These are phyloP conservation scores for Chrysocyon brachyurus DNA, from an alignment of 2,797 vertebrate species.

Conservation along the genomic window DNA sequence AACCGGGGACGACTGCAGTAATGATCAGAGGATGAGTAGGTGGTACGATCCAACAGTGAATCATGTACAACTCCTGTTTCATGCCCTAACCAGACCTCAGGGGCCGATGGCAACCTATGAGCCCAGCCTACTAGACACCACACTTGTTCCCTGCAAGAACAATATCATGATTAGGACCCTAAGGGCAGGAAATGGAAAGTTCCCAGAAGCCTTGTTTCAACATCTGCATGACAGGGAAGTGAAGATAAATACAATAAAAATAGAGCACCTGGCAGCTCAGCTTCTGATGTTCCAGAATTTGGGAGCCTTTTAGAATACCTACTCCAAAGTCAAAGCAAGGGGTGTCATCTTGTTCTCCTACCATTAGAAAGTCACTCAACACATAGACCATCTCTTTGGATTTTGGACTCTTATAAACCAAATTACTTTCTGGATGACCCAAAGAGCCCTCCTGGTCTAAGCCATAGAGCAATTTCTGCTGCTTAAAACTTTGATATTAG, in stretches of 20 bases:
- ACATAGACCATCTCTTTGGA: not conserved
- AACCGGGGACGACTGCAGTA: not conserved
- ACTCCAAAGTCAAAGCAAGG: not conserved
- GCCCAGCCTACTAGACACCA: not conserved
- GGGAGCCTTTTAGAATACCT: not conserved
- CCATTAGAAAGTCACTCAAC: not conserved
- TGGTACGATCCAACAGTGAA: too few species aligned
- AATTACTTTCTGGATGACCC: not conserved
- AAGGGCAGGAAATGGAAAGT: not conserved
- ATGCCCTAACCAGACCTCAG: not conserved
- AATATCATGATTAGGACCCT: not conserved
- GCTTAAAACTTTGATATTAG: not conserved
- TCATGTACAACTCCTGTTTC: fast-evolving
- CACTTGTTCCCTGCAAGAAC: not conserved
- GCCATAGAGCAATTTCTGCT: not conserved
- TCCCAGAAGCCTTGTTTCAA: not conserved
- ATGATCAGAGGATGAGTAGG: too few species aligned
- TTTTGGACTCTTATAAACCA: not conserved
- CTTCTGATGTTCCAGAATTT: not conserved
- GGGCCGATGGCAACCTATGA: fast-evolving
- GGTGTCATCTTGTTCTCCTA: not conserved
- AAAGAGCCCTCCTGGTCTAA: not conserved
- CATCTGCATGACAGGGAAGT: too few species aligned
- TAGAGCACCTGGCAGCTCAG: fast-evolving
- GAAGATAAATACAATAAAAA: not conserved